phyloP scores from a whole-genome alignment of 2,888 invertebrate genomes.

The Polyommatus iphigenia region DNA sequence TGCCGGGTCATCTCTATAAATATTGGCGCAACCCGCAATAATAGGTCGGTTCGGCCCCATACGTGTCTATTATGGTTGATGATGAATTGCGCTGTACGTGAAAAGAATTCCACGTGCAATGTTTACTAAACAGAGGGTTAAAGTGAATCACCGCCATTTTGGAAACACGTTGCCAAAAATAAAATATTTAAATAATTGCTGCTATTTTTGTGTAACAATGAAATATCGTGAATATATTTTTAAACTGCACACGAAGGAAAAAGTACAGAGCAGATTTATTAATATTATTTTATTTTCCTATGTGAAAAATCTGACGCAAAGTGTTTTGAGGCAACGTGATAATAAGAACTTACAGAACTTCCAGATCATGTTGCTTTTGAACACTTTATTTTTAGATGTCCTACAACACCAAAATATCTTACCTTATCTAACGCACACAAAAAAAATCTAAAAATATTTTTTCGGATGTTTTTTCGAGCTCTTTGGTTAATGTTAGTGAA shows the following conservation, averaged over 20 bases:
- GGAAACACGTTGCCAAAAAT: neutral
- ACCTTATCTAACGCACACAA: neutral
- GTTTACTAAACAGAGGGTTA: conserved; percentile 16
- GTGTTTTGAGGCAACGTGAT: too few species aligned
- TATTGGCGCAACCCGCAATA: conserved; percentile 3
- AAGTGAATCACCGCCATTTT: conserved; percentile 16
- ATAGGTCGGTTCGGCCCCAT: conserved; percentile 4
- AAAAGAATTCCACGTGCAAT: conserved; percentile 15
- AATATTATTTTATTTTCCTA: neutral
- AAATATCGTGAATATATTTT: neutral
- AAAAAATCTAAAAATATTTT: neutral
- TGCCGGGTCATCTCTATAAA: neutral
- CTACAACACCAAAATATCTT: too few species aligned
- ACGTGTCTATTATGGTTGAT: conserved; percentile 13
- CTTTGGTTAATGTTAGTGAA: neutral
- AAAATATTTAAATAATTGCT: conserved; percentile 12
- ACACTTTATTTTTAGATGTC: too few species aligned
- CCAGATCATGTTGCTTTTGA: too few species aligned
- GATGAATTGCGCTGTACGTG: conserved; percentile 16
- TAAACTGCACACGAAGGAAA: neutral
- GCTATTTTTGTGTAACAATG: neutral
- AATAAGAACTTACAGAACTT: too few species aligned
- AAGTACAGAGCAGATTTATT: neutral
- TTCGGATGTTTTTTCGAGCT: neutral
- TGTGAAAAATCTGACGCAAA: neutral